Evolutionary conservation across 2,113 vertebrate genomes (phyloP).

Genomic region (Stomatorhinus ivindoensis): DNA sequence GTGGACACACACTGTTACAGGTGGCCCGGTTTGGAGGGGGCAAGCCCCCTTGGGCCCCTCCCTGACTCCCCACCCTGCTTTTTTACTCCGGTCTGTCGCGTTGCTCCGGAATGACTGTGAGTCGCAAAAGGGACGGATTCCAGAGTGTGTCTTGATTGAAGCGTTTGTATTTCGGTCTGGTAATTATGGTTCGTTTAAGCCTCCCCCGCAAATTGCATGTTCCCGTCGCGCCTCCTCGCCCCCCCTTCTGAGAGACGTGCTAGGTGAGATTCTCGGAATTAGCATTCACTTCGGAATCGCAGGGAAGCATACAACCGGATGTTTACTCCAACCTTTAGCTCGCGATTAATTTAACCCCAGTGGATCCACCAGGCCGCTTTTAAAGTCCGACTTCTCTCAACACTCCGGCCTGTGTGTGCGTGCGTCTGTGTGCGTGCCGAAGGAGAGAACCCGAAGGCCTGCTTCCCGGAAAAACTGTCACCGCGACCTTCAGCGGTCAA

Average conservation of each 20-base stretch:
- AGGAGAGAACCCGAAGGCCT: background rate
- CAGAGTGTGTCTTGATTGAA: background rate
- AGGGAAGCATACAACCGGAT: background rate
- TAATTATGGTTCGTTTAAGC: conserved; percentile 9
- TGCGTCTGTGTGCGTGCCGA: background rate
- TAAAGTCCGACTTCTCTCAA: background rate
- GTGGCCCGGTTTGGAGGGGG: background rate
- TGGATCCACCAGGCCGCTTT: background rate
- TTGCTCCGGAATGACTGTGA: background rate
- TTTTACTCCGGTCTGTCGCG: background rate
- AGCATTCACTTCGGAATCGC: background rate
- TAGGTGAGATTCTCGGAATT: conserved; percentile 8
- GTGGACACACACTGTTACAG: background rate
- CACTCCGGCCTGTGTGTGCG: background rate
- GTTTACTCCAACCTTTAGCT: conserved; percentile 7
- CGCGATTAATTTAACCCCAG: conserved; percentile 12
- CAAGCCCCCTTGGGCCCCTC: background rate
- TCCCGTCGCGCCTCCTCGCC: background rate
- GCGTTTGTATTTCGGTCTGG: background rate
- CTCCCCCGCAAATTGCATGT: conserved; percentile 10
- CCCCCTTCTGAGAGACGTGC: background rate
- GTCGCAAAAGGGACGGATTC: background rate
- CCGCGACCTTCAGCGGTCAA: background rate
- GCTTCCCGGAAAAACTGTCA: background rate
- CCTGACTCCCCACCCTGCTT: background rate